Evolutionary conservation across 2,797 vertebrate genomes (phyloP).

Genomic region (Pseudocheirus occidentalis): DNA sequence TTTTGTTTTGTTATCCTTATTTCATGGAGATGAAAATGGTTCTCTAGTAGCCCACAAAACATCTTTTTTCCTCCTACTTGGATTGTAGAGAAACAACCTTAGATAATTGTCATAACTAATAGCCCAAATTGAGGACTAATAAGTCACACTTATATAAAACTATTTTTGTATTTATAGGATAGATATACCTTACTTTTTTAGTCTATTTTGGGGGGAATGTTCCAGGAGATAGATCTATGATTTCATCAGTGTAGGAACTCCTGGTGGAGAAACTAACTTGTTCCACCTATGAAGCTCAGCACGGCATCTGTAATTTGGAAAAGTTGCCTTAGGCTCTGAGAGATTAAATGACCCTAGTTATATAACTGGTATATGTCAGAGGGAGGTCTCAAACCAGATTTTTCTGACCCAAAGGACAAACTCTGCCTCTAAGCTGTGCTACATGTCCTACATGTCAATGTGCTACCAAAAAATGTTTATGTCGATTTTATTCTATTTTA

Average conservation of each 20-base stretch:
- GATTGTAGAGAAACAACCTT: background rate
- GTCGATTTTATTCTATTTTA: constrained; percentile 1
- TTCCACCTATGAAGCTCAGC: background rate
- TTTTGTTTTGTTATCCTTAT: background rate
- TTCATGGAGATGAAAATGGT: background rate
- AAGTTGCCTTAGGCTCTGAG: background rate
- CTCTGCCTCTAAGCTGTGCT: background rate
- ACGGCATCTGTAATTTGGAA: background rate
- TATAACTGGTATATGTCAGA: background rate
- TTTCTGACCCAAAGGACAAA: background rate
- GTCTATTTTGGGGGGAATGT: background rate
- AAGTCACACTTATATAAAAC: background rate
- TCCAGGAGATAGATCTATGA: background rate
- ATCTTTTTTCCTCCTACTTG: background rate
- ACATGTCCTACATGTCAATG: background rate
- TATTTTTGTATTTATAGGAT: background rate
- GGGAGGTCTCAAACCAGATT: background rate
- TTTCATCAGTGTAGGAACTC: background rate
- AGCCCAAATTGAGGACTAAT: background rate
- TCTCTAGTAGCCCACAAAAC: background rate
- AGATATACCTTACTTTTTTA: background rate
- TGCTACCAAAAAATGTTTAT: constrained; percentile 35
- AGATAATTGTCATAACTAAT: background rate
- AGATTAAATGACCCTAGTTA: background rate
- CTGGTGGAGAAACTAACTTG: background rate